A percentile compares a stretch with the other conserved stretches of the same genome.
phyloP scores from a whole-genome alignment of 2,113 vertebrate genomes.

The Phylloscopus trochilus region DNA sequence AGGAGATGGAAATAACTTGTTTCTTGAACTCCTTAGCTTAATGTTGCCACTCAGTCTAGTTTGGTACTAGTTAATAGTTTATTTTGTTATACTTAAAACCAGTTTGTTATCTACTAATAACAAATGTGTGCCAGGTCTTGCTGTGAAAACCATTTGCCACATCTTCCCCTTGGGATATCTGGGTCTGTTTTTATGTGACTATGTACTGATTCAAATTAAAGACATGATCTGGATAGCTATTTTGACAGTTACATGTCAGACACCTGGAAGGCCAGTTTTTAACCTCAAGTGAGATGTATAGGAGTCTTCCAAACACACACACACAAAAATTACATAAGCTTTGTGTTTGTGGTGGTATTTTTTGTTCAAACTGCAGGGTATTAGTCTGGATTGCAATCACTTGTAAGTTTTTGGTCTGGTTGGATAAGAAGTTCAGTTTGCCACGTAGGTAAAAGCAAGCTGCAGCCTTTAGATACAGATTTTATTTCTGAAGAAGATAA shows the following conservation, averaged over 20 bases:
- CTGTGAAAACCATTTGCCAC: not conserved
- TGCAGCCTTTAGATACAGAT: not conserved
- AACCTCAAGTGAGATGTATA: not conserved
- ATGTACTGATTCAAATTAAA: not conserved
- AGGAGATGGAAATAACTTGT: not conserved
- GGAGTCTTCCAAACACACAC: not conserved
- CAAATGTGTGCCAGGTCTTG: not conserved
- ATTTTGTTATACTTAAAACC: not conserved
- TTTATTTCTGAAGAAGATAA: not conserved
- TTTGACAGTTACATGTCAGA: not conserved
- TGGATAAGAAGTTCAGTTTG: not conserved
- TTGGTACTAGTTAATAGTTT: not conserved
- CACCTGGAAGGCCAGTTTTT: not conserved
- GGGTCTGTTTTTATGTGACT: not conserved
- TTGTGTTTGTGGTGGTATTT: not conserved
- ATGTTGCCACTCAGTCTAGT: not conserved
- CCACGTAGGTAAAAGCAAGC: not conserved
- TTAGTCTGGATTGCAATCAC: not conserved
- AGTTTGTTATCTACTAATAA: not conserved
- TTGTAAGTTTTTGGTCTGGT: not conserved
- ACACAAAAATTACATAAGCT: not conserved
- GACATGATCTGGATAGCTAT: not conserved
- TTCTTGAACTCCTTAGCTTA: not conserved
- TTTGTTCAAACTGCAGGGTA: not conserved
- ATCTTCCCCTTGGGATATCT: fast-evolving